Percentiles rank a stretch among this genome's conserved stretches.
Evolutionary conservation across 2,797 vertebrate species (phyloP).

Genomic region (Xiphorhynchus erythropygius): DNA sequence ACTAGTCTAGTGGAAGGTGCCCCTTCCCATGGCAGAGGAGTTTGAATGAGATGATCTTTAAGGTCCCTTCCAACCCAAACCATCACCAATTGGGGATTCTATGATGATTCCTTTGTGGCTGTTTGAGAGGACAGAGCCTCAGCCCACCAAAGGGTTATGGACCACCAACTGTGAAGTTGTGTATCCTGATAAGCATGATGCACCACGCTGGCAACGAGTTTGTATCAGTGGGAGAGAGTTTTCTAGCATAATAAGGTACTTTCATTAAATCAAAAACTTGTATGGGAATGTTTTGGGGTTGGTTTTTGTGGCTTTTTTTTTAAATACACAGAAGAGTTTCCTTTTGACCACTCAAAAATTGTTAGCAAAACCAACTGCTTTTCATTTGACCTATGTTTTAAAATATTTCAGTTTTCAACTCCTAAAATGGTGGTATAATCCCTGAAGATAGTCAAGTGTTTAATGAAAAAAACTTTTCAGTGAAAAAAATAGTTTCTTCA

Average conservation of each 20-base stretch:
- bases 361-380: not conserved
- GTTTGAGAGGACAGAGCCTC: not conserved
- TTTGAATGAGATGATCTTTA: not conserved
- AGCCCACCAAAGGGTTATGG: not conserved
- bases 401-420: not conserved
- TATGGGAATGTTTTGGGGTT: not conserved
- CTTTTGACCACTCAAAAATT: not conserved
- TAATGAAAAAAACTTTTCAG: not conserved
- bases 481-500: not conserved
- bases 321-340: not conserved
- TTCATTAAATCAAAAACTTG: not conserved
- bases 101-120: accelerated
- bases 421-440: not conserved
- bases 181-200: not conserved
- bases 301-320: not conserved
- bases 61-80: not conserved
- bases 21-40: not conserved
- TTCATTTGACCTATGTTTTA: not conserved
- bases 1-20: not conserved
- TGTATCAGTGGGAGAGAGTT: not conserved
- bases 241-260: not conserved
- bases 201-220: not conserved
- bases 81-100: not conserved
- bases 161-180: not conserved
- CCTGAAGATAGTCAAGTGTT: not conserved